Conservation (phyloP, 2,888 invertebrate genomes). For the Augochlorella aurata region DNA sequence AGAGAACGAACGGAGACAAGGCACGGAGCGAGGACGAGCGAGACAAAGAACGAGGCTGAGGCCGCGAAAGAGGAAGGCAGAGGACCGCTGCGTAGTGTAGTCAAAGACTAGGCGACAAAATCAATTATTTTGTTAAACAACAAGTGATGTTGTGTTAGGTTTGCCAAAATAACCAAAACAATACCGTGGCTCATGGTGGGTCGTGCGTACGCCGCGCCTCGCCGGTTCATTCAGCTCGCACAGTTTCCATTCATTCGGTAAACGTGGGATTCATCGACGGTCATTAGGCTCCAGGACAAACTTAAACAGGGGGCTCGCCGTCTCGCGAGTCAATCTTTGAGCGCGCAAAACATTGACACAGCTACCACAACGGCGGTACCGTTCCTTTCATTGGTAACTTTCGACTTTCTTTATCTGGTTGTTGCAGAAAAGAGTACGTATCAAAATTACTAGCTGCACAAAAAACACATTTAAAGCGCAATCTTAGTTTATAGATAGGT, state of each 20-base stretch:
- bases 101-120: constrained; percentile 75
- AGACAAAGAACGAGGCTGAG: background rate
- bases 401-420: no score
- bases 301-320: background rate
- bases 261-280: constrained; percentile 14
- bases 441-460: no score
- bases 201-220: constrained; percentile 36
- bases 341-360: no score
- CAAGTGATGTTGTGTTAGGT: constrained; percentile 80
- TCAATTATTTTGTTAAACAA: constrained; percentile 81
- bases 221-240: constrained; percentile 59
- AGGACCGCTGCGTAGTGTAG: constrained; percentile 31
- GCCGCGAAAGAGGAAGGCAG: background rate
- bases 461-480: no score
- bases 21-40: background rate
- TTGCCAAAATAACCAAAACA: constrained; percentile 81
- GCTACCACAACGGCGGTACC: no score
- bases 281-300: constrained; percentile 8
- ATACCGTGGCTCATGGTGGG: constrained; percentile 62
- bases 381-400: no score
- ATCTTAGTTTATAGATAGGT: no score
- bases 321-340: no score
- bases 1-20: background rate
- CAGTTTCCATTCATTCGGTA: constrained; percentile 57
- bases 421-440: no score